Conservation (phyloP, 2,888 invertebrate genomes). For the Eilema caniola region DNA sequence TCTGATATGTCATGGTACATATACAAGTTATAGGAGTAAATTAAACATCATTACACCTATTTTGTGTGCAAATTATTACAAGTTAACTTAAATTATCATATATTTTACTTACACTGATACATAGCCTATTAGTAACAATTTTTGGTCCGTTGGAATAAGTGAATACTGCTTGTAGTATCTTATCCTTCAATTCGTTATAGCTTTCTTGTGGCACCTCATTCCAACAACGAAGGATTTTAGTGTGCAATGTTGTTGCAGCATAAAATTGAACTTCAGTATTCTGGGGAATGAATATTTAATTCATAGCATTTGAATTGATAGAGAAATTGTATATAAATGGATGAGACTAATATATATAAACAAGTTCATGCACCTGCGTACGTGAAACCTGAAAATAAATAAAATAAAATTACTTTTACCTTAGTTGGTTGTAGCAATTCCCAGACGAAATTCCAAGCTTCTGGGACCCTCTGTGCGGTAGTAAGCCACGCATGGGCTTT, state of each 20-base stretch:
- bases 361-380: no score
- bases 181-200: slow-evolving; percentile 91
- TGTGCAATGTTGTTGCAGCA: slow-evolving; percentile 96
- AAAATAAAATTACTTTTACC: slow-evolving; percentile 86
- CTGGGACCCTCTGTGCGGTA: slow-evolving; percentile 93
- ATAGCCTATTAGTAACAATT: slow-evolving; percentile 94
- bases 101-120: slow-evolving; percentile 91
- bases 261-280: slow-evolving; percentile 96
- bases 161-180: slow-evolving; percentile 92
- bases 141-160: slow-evolving; percentile 93
- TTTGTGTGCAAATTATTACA: not conserved
- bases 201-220: slow-evolving; percentile 94
- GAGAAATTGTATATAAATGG: not conserved
- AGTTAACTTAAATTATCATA: not conserved
- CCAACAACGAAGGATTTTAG: slow-evolving; percentile 96
- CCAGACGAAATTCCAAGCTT: slow-evolving; percentile 98
- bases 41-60: no score
- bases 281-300: slow-evolving; percentile 76
- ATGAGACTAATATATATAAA: no score
- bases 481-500: slow-evolving; percentile 95
- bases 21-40: no score
- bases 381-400: not conserved
- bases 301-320: not conserved
- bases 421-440: slow-evolving; percentile 93
- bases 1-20: no score